Evolutionary conservation across 2,797 vertebrate genomes (phyloP), one percentile per base, ranked within the genome.

Genomic region (Cephalopachus bancanus): DNA sequence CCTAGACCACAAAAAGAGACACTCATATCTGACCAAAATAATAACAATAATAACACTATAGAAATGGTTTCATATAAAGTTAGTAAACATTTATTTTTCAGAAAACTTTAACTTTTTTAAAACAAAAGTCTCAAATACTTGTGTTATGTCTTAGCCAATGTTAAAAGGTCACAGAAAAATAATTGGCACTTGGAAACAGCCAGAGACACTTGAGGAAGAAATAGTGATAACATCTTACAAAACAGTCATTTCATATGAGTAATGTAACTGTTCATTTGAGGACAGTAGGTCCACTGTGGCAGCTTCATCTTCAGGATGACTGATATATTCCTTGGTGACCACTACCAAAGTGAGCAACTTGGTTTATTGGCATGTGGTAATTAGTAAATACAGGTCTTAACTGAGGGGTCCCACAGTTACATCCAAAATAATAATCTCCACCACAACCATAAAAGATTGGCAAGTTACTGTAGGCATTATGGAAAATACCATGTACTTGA

Each of bases 291-390:
- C 22, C 65, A 20, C 11, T 5, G 22, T 10, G 15, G 51, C 10
- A 28, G 10, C 49, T 94, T 91, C 97, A 98, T 78, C 93, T 97
- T 97, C 95, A 97, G 89, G 96, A 99, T 20, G 98, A 98, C 97
- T 99, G 98, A 97, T 99, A 99, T 98, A 98, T 98, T 98, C 99
- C 98, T 98, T 99, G 98, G 98, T 99, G 99, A 98, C 98, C 98
- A 97, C 97, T 98, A 26, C 97, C 97, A 83, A 98, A 99, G 89
- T 98, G 97, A 89, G 98, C 98, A 19, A 97, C 98, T 93, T 99
- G 98, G 83, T 98, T 99, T 28, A 20, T 37, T 98, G 98, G 97
- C 98, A 98, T 98, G 97, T 98, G 99, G 97, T 98, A 99, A 96
- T 98, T 98, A 96, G 98, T 98, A 96, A 99, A 98, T 93, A 97